A percentile compares a stretch with the other conserved stretches of the same genome.
phyloP scores from a whole-genome alignment of 2,797 vertebrate species.

The Rhinoraja longicauda region DNA sequence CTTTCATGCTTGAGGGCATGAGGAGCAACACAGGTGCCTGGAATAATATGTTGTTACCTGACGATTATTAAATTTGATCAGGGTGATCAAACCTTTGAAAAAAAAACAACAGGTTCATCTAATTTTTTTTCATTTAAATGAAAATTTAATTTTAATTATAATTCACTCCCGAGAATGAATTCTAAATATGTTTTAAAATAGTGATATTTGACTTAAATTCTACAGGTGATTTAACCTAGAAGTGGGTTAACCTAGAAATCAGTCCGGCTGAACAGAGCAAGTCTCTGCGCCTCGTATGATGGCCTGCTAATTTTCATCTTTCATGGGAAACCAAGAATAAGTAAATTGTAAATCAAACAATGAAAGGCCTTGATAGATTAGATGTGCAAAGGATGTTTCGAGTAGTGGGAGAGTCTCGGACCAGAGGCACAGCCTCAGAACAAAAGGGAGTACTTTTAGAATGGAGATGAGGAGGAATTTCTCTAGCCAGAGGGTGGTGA shows the following conservation, averaged over 20 bases:
- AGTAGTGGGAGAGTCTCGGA: too few relatives aligned
- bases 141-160: background rate
- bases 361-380: too few relatives aligned
- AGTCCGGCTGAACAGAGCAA: background rate
- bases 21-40: background rate
- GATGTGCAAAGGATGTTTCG: too few relatives aligned
- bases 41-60: background rate
- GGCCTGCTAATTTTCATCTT: background rate
- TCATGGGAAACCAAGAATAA: background rate
- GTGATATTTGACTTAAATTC: background rate
- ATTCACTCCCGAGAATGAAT: background rate
- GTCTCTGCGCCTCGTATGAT: background rate
- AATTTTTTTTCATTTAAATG: background rate
- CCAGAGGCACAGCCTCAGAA: too few relatives aligned
- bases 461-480: too few relatives aligned
- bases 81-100: background rate
- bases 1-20: background rate
- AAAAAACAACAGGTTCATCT: too few relatives aligned
- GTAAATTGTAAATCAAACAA: too few relatives aligned
- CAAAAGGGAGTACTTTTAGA: too few relatives aligned
- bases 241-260: background rate
- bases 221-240: background rate
- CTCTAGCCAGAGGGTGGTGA: too few relatives aligned
- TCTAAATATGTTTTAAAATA: background rate
- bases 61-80: background rate